Conservation (phyloP, 2,888 invertebrate genomes). For the Papilio protenor region DNA sequence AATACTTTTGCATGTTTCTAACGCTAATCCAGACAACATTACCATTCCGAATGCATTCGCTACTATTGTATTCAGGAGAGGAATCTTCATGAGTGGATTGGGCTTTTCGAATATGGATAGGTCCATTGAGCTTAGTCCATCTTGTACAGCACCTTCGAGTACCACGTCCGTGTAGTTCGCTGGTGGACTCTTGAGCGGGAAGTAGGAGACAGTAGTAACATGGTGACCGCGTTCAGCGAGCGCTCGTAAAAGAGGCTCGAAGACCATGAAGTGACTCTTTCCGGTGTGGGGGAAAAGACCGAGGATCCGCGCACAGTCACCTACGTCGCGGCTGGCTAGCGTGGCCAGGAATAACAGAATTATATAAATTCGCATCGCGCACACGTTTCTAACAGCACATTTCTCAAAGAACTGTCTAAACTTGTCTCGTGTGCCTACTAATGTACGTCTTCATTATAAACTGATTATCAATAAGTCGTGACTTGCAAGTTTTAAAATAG, state of each 20-base stretch:
- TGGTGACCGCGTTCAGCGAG: constrained; percentile 77
- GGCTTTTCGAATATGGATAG: constrained; percentile 45
- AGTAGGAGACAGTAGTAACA: constrained; percentile 78
- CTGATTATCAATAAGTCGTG: neutral
- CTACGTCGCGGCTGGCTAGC: constrained; percentile 1
- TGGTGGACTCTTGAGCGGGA: constrained; percentile 63
- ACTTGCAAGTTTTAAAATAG: neutral
- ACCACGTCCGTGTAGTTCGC: constrained; percentile 54
- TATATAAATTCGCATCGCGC: constrained; percentile 2
- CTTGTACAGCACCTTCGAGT: constrained; percentile 48
- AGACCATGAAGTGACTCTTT: constrained; percentile 81
- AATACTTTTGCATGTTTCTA: constrained; percentile 50
- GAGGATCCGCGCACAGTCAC: constrained; percentile 49
- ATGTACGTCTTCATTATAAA: neutral
- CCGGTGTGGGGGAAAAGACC: constrained; percentile 77
- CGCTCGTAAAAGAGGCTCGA: constrained; percentile 70
- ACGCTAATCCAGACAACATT: constrained; percentile 47
- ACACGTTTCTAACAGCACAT: neutral
- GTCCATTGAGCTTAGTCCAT: constrained; percentile 49
- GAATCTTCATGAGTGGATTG: constrained; percentile 34
- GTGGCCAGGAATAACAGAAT: neutral
- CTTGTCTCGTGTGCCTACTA: neutral
- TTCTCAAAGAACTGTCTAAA: neutral
- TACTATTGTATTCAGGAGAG: constrained; percentile 46
- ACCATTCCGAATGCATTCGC: constrained; percentile 43